A percentile compares a stretch with the other conserved stretches of the same genome.
Conservation (phyloP, 2,888 invertebrate species). For the Tetranychus truncatus region DNA sequence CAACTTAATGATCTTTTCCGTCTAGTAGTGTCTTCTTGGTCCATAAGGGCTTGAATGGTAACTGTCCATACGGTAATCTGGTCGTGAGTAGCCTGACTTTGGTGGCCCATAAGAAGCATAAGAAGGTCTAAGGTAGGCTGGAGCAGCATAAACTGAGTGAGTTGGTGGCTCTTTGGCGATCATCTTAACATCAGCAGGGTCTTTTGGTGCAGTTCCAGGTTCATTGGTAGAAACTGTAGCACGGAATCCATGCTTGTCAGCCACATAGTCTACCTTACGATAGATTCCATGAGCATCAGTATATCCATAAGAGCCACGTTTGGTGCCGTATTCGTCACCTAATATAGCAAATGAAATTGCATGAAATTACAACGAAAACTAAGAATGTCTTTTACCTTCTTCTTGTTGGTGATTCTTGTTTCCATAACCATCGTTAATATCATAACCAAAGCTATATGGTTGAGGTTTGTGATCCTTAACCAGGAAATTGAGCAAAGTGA, state of each 20-base stretch:
- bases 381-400: conserved; percentile 1
- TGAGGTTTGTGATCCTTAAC: conserved; percentile 8
- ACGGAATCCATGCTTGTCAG: conserved; percentile 16
- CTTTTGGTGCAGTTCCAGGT: conserved; percentile 15
- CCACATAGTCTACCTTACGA: conserved; percentile 17
- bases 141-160: not conserved
- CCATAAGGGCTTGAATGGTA: not conserved
- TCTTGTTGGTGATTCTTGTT: conserved; percentile 15
- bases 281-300: conserved; percentile 16
- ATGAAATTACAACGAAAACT: not conserved
- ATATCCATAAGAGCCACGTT: conserved; percentile 16
- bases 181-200: conserved; percentile 13
- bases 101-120: not conserved
- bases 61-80: not conserved
- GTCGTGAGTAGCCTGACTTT: not conserved
- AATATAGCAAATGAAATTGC: not conserved
- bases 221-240: conserved; percentile 15
- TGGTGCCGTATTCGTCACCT: conserved; percentile 11
- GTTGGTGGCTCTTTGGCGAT: conserved; percentile 3
- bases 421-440: conserved; percentile 16
- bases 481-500: not conserved
- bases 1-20: too few species aligned
- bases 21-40: not conserved
- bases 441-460: conserved; percentile 16
- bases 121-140: not conserved